These are phyloP conservation scores for Eucera pruinosa DNA, from an alignment of 2,888 invertebrate genomes.

Conservation along the genomic window DNA sequence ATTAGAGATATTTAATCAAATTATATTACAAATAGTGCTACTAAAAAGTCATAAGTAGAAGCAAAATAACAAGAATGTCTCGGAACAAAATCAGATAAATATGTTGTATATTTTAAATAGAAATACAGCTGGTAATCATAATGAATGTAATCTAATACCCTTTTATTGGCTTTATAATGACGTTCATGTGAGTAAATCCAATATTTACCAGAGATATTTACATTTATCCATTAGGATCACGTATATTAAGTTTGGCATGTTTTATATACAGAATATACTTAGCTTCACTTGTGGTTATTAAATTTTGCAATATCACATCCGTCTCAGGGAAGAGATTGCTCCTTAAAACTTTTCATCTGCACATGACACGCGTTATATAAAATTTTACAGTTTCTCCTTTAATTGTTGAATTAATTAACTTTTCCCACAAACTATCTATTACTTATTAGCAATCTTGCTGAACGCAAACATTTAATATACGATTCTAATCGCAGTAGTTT, in stretches of 20 bases:
- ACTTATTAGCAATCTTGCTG: background rate
- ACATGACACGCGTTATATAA: background rate
- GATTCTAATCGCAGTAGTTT: too few species aligned
- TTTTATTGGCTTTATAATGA: too few species aligned
- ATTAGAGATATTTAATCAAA: background rate
- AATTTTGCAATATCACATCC: background rate
- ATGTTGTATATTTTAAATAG: too few species aligned
- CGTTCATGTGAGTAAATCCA: background rate
- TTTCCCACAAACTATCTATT: background rate
- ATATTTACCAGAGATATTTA: background rate
- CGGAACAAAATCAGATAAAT: too few species aligned
- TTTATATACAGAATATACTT: background rate
- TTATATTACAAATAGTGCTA: background rate
- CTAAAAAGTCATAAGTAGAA: too few species aligned
- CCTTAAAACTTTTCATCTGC: background rate
- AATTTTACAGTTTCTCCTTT: background rate
- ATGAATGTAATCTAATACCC: too few species aligned
- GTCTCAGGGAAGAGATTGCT: background rate
- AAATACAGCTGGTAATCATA: background rate
- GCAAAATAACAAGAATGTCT: too few species aligned
- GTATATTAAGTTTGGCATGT: background rate
- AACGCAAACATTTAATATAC: too few species aligned
- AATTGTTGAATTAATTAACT: background rate
- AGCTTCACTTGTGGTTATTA: conserved; percentile 1
- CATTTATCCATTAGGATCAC: background rate